These are phyloP conservation scores for Plebejus anna DNA, from an alignment of 2,888 invertebrate species.

Conservation along the genomic window DNA sequence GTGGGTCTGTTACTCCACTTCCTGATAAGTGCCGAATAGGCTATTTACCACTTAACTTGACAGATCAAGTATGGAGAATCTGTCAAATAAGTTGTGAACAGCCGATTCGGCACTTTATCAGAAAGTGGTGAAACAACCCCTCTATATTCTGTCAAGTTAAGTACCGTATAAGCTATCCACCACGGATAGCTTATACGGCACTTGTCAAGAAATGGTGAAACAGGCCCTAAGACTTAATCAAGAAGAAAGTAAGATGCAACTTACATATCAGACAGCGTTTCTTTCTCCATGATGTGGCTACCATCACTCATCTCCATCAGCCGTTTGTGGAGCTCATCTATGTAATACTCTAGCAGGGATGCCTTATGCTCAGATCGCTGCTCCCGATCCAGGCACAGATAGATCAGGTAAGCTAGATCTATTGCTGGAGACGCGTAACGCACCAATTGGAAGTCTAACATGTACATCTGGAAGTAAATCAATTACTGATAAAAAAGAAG, in stretches of 20 bases:
- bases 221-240: too few species aligned
- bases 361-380: constrained; percentile 80
- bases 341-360: constrained; percentile 81
- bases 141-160: too few species aligned
- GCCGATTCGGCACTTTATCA: too few species aligned
- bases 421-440: constrained; percentile 85
- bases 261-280: constrained; percentile 79
- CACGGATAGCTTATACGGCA: too few species aligned
- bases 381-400: constrained; percentile 82
- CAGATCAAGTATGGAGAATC: too few species aligned
- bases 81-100: too few species aligned
- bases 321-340: constrained; percentile 78
- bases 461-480: constrained; percentile 73
- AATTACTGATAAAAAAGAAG: neutral
- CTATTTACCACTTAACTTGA: too few species aligned
- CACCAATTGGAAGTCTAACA: constrained; percentile 85
- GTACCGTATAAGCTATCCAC: too few species aligned
- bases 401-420: constrained; percentile 83
- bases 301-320: constrained; percentile 76
- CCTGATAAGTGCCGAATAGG: too few species aligned
- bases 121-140: too few species aligned
- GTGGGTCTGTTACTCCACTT: too few species aligned
- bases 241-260: constrained; percentile 38
- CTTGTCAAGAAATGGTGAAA: too few species aligned
- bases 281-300: constrained; percentile 61